phyloP scores from a whole-genome alignment of 2,113 vertebrate genomes.

The Tinamus guttatus region DNA sequence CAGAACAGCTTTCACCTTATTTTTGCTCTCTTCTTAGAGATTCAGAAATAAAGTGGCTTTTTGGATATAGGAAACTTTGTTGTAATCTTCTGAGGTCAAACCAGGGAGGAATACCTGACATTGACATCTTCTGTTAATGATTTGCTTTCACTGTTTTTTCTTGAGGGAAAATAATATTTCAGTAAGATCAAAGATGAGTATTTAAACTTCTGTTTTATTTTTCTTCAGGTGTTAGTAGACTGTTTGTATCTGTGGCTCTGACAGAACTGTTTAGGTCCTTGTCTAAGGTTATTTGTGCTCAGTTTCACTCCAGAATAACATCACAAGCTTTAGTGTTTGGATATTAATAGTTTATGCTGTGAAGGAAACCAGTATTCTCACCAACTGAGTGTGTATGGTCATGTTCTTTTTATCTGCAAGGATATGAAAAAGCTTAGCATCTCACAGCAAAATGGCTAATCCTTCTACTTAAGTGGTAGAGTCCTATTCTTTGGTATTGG shows the following conservation, averaged over 20 bases:
- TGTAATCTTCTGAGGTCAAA: not conserved
- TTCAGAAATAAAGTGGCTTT: not conserved
- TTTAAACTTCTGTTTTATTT: not conserved
- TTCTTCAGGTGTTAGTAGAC: not conserved
- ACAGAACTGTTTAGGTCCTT: not conserved
- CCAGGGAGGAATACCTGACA: not conserved
- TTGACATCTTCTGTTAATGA: not conserved
- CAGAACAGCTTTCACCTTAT: not conserved
- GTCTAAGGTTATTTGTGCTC: not conserved
- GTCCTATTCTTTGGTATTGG: not conserved
- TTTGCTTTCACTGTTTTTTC: not conserved
- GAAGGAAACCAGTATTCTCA: not conserved
- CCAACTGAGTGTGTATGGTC: not conserved
- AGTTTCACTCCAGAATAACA: not conserved
- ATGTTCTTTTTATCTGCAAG: not conserved
- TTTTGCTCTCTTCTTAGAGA: not conserved
- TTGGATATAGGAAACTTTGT: not conserved
- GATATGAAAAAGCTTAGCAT: not conserved
- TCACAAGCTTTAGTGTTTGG: not conserved
- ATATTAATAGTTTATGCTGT: not conserved
- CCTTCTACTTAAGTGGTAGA: not conserved
- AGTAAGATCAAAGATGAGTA: not conserved
- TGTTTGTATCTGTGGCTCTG: too few relatives aligned
- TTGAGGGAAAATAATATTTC: not conserved
- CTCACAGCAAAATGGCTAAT: not conserved